Base-by-base conservation (phyloP, 2,113 vertebrate species). In the Copsychus sechellarum region DNA sequence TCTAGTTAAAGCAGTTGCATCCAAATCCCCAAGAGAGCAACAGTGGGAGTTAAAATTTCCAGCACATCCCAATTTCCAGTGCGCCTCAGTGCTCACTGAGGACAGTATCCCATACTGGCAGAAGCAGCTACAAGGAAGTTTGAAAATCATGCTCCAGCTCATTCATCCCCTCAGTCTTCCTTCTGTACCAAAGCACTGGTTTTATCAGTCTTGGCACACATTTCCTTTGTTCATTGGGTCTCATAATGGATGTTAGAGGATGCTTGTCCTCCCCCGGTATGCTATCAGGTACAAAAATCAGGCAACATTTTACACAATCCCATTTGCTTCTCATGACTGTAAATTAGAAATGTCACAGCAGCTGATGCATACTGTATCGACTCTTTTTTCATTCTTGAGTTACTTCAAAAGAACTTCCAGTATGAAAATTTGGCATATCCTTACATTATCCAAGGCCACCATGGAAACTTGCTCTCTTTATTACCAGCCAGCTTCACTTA, bases 301-400 rank as follows among this genome's bases (percentile, higher is more conserved):
- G 58, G 29, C 67, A 66, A 86, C 7, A 69, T 88, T 96, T 87
- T 42, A 74, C 40, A 66, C 48, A 62, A 40, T 82, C 87, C 9
- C 21, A 50, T 92, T 92, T 79, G 73, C 42, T 80, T 89, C 57
- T 72, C 56, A 31, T 78, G 47, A 64, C 50, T 62, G 4, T 73
- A 91, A 61, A 47, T 86, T 72, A 71, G 86, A 92, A 71, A 90
- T 91, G 67, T 77, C 38, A 43, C 25, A 79, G 51, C 50, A 93
- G 25, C 36, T 56, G 16, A 50, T 73, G 38, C 2, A 3, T 53
- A 66, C 23, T 57, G 15, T 47, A 45, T 47, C 7, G 0, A 3
- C 57, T 43, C 26, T 53, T 53, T 67, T 67, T 65, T 24, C 14
- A 28, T 64, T 69, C n/a, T 54, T 83, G 25, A 36, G 21, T 81